Percentiles rank a stretch among this genome's conserved stretches.
phyloP scores from a whole-genome alignment of 2,888 invertebrate species.

The Ectemnius lituratus region DNA sequence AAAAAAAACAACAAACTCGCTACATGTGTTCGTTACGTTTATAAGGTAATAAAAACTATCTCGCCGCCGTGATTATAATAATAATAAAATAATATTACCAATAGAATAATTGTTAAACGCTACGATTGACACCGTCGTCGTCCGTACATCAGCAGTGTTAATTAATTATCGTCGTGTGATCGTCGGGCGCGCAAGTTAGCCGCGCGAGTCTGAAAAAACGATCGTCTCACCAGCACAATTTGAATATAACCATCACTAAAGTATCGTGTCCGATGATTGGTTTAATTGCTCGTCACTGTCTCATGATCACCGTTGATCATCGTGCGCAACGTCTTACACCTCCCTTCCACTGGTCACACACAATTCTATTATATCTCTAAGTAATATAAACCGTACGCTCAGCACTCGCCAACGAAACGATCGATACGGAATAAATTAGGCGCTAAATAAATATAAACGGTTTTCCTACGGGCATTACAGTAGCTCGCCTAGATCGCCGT shows the following conservation, averaged over 20 bases:
- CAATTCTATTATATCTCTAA: no score
- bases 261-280: constrained; percentile 23
- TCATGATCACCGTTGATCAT: constrained; percentile 13
- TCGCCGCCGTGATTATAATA: constrained; percentile 24
- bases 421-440: constrained; percentile 59
- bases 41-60: constrained; percentile 53
- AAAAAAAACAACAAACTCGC: constrained; percentile 35
- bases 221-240: constrained; percentile 13
- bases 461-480: constrained; percentile 34
- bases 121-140: constrained; percentile 20
- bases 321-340: constrained; percentile 7
- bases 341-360: not conserved
- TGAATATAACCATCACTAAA: constrained; percentile 11
- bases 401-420: constrained; percentile 39
- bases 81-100: constrained; percentile 21
- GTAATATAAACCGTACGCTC: no score
- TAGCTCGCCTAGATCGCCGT: no score
- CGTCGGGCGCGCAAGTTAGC: constrained; percentile 20
- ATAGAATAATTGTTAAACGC: constrained; percentile 39
- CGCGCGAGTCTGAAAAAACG: constrained; percentile 29
- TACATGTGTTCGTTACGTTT: constrained; percentile 50
- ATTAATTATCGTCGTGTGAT: constrained; percentile 24
- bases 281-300: not conserved
- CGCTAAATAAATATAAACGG: constrained; percentile 63
- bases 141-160: constrained; percentile 12